Evolutionary conservation across 2,888 invertebrate species (phyloP), one percentile per base, ranked within the genome.

Genomic region (Aphodius granarius): DNA sequence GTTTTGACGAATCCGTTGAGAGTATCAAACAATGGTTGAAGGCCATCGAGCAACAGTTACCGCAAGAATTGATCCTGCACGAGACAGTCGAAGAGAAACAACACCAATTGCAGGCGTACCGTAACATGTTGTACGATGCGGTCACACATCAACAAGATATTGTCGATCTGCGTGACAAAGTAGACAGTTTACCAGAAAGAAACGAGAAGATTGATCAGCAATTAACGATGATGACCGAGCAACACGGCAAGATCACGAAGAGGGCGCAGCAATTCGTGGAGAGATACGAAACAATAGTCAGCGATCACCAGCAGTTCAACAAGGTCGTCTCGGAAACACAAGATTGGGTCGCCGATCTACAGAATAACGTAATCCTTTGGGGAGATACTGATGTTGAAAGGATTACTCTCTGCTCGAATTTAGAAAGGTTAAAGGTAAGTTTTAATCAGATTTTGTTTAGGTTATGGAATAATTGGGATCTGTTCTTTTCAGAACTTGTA

Each of bases 11-110:
- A 82, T 93, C 94, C 80, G 91, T 94, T 15, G 94, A 94, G 75
- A 91, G 90, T 66, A 92, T 97, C 21, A 91, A 93, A 81, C 89
- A 89, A 73, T 97, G 97, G 97, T 89, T 98, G 73, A 96, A 97
- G 86, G 96, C 95, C 79, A 96, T 95, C 83, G 91, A 92, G 43
- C 91, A 91, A 77, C 92, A 94, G 80, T 87, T 97, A 20, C 93
- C 94, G 0, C 90, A 91, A 73, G 94, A 96, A 80, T 91, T 97
- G 64, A 94, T 65, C 96, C 97, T 94, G 5, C 95, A 94, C 84
- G 92, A 95, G 64, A 94, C 95, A 0, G 88, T 96, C 21, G 95
- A 97, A 81, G 97, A 97, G 83, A 98, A 98, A 86, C 91, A 94
- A 80, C 95, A 96, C 79, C 97, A 97, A 86, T 88, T 97, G 63